Conservation (phyloP, 2,888 invertebrate species). For the Antitype chi region DNA sequence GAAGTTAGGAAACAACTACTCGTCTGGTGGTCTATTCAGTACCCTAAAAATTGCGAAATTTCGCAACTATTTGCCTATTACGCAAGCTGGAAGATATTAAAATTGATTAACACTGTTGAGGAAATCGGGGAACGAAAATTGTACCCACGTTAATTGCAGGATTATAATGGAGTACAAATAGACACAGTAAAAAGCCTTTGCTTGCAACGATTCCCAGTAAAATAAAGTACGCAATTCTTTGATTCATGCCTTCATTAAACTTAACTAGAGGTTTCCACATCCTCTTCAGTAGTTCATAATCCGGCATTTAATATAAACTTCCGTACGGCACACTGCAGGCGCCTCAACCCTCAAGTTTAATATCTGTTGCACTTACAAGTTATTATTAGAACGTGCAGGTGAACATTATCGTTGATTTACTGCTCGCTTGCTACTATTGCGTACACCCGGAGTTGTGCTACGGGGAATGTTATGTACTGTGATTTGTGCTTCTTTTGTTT, state of each 20-base stretch:
- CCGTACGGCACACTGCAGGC: not conserved
- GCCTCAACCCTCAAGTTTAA: conserved; percentile 39
- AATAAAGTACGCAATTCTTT: not conserved
- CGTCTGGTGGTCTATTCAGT: not conserved
- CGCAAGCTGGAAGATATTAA: not conserved
- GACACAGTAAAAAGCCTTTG: not conserved
- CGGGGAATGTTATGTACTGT: not conserved
- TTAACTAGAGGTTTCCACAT: conserved; percentile 25
- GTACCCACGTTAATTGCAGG: not conserved
- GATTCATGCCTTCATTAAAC: not conserved
- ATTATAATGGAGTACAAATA: not conserved
- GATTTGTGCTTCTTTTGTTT: conserved; percentile 11
- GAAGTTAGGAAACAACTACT: not conserved
- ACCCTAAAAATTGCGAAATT: not conserved
- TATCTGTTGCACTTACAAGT: conserved; percentile 51
- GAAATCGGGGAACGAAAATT: not conserved
- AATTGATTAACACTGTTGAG: not conserved
- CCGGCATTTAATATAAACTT: conserved; percentile 22
- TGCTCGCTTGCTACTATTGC: conserved; percentile 14
- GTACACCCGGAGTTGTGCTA: not conserved
- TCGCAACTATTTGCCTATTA: not conserved
- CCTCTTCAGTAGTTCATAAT: conserved; percentile 41
- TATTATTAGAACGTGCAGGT: conserved; percentile 57
- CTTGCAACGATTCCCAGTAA: not conserved
- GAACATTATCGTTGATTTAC: conserved; percentile 61